Conservation (phyloP, 2,113 vertebrate species). For the Cebidichthys violaceus region DNA sequence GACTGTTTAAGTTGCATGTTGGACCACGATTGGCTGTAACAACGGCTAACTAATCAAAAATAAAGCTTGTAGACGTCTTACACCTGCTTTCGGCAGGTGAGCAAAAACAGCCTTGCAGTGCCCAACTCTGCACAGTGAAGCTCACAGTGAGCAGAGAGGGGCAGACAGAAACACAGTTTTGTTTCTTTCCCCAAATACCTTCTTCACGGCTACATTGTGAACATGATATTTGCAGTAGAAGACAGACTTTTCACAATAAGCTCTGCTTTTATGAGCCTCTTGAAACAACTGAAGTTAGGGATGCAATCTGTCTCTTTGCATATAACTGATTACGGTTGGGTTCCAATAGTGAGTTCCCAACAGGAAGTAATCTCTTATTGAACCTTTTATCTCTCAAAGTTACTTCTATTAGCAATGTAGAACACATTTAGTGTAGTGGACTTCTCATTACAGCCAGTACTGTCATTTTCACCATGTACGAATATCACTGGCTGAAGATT, state of each 20-base stretch:
- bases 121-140: neutral
- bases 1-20: too few species aligned
- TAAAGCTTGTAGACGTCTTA: too few species aligned
- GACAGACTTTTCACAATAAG: neutral
- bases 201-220: neutral
- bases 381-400: neutral
- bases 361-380: neutral
- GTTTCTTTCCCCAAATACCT: neutral
- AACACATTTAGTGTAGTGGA: neutral
- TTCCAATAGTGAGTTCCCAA: neutral
- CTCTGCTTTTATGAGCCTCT: too few species aligned
- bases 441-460: neutral
- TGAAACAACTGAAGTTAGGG: too few species aligned
- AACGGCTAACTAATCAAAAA: too few species aligned
- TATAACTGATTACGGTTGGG: neutral
- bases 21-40: too few species aligned
- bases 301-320: too few species aligned
- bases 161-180: neutral
- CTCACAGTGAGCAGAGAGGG: neutral
- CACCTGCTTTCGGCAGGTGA: too few species aligned
- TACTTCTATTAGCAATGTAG: neutral
- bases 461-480: neutral
- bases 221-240: neutral
- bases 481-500: neutral
- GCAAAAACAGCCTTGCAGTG: too few species aligned